A percentile compares a stretch with the other conserved stretches of the same genome.
Evolutionary conservation across 2,888 invertebrate genomes (phyloP).

Genomic region (Autographa pulchrina): DNA sequence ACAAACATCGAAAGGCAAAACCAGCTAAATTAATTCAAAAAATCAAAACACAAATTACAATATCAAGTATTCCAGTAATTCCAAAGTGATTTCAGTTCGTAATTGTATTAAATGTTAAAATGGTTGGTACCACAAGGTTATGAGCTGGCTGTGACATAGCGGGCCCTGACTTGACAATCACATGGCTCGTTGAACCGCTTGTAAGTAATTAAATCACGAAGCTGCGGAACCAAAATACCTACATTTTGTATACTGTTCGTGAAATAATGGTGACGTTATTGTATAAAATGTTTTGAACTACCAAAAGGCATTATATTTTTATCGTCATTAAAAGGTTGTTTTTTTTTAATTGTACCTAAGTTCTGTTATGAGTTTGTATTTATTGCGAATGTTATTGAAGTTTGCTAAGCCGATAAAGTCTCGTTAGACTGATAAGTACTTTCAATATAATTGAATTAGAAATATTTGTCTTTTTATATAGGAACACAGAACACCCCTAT

Average conservation of each 20-base stretch:
- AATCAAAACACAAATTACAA: background rate
- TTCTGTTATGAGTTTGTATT: no score
- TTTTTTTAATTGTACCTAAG: no score
- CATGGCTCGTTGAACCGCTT: conserved; percentile 72
- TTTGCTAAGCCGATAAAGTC: no score
- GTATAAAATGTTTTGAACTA: background rate
- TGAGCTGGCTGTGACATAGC: conserved; percentile 63
- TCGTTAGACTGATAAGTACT: no score
- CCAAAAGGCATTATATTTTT: no score
- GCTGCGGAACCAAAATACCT: conserved; percentile 43
- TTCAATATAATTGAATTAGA: no score
- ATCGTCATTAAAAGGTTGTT: no score
- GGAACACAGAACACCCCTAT: no score
- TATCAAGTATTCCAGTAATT: background rate
- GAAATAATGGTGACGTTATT: conserved; percentile 13
- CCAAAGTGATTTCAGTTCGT: conserved; percentile 25
- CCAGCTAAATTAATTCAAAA: background rate
- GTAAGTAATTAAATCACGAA: conserved; percentile 77
- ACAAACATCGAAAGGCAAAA: background rate
- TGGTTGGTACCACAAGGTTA: conserved; percentile 50
- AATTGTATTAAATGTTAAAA: conserved; percentile 47
- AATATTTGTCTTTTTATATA: no score
- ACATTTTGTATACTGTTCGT: conserved; percentile 39
- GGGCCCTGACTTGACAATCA: conserved; percentile 72
- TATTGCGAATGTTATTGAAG: no score